Evolutionary conservation across 2,888 invertebrate species (phyloP), one percentile per base, ranked within the genome.

Genomic region (Diarsia brunnea): DNA sequence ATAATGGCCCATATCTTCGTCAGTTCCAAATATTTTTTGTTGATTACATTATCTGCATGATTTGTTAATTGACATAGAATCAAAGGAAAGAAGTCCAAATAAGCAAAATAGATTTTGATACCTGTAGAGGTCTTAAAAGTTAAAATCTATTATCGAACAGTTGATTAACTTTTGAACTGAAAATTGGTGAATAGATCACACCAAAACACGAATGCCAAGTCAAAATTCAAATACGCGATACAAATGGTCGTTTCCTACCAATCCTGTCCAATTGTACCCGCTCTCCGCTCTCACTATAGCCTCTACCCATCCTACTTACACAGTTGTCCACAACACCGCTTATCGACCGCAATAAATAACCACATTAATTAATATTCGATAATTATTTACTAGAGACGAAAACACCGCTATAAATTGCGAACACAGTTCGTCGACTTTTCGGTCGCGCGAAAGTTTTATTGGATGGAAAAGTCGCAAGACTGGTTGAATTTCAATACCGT

Each of bases 331-430:
- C 85, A 89, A 86, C 88, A 89, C 85, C 88, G 85, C 89, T 91
- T 92, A 92, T 91, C 89, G 80, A 58, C 73, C 11, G 87, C 85
- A 90, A 91, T 92, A 93, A 92, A 92, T 91, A 92, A 88, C 65
- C 84, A 84, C 88, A 91, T 90, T 90, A 91, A 93, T 92, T 91
- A 91, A 87, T 90, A 90, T 91, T 93, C 89, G 90, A 92, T 92
- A 89, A 88, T 91, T 91, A 90, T 90, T 88, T 85, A 78, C 78
- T 82, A 82, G 83, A 82, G 69, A 89, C 89, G 88, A 92, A 91
- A 91, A 92, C 91, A 90, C 71, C 71, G 63, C 77, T 60, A 85
- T 87, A 87, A 88, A 84, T 85, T 73, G 87, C 74, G 58, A 73
- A 63, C 49, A 47, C 61, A 79, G 91, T 89, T 92, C 90, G 89